Evolutionary conservation across 64 coral and sea anemone species (phyloP), one percentile per base, ranked within the genome.

Genomic region (Exaiptasia diaphana): DNA sequence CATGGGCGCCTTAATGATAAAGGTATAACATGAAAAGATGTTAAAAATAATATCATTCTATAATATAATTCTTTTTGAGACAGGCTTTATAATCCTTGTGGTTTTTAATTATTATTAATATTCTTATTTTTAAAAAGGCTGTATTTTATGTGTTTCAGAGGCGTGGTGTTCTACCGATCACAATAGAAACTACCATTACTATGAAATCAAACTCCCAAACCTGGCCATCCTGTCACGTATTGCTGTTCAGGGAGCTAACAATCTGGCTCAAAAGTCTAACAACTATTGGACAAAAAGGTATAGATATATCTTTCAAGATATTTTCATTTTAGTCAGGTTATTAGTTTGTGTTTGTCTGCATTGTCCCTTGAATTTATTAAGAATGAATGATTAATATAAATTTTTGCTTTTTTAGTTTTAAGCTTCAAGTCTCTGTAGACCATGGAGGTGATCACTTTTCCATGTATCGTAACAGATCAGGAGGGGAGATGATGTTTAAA

Each of bases 81-180:
- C n/a, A n/a, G n/a, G n/a, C n/a, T n/a, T n/a, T n/a, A n/a, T n/a
- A n/a, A n/a, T n/a, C n/a, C n/a, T n/a, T n/a, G n/a, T n/a, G n/a
- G n/a, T n/a, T n/a, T n/a, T n/a, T n/a, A n/a, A n/a, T n/a, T n/a
- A n/a, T n/a, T n/a, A n/a, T n/a, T n/a, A n/a, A n/a, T n/a, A n/a
- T n/a, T n/a, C n/a, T n/a, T n/a, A n/a, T n/a, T n/a, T n/a, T n/a
- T n/a, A n/a, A n/a, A n/a, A n/a, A n/a, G n/a, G n/a, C n/a, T n/a
- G n/a, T 81, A 22, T 53, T 15, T 59, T 65, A 28, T 28, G 50
- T 50, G 58, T 72, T 48, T n/a, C 32, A 99, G 95, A 93, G 68
- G 95, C 85, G 25, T 99, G 95, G 95, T 99, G 95, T 31, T 93
- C 95, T 11, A 54, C 95, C 18, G 90, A 99, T 55, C 67, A 75